Evolutionary conservation across 2,888 invertebrate species (phyloP), one percentile per base, ranked within the genome.

Genomic region (Coenonympha arcania): DNA sequence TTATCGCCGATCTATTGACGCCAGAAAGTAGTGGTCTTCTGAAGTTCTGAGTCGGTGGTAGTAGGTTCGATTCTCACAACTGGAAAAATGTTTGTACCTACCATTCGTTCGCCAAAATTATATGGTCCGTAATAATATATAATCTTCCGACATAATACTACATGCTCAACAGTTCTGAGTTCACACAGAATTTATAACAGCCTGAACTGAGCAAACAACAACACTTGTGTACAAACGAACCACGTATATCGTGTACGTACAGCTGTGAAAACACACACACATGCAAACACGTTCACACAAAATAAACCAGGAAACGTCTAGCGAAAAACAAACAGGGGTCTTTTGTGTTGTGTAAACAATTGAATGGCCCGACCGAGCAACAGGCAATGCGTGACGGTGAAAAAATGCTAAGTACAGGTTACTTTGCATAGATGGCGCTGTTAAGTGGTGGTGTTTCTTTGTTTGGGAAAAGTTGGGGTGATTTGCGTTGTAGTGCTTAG

Each of bases 221-320:
- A 82, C 79, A 56, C 50, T 79, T 79, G 79, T 83, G 73, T 82
- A 78, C 76, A 71, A 73, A 75, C 76, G 69, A 64, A 39, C 68
- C 69, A 72, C 60, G 65, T 70, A 78, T n/a, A n/a, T n/a, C n/a
- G n/a, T n/a, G n/a, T n/a, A n/a, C n/a, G n/a, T 71, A 68, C 81
- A 79, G 80, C 83, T 83, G 84, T 82, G 77, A 81, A 85, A 83
- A 84, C 80, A 80, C 66, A 62, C 70, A 63, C 68, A 63, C 67
- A 64, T 73, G 46, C 46, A 49, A 50, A 50, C 48, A 45, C 44
- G 53, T 54, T 74, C 81, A 83, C 79, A 84, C 83, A 83, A 83
- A 85, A 85, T 80, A 84, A 83, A 85, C 86, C 86, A 86, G 86
- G 85, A 86, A 86, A 86, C 83, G 86, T 85, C 85, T 86, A 86